Percentiles rank a stretch among this genome's conserved stretches.
These are phyloP conservation scores for Ophion obscuratus DNA, from an alignment of 2,888 invertebrate species.

Conservation along the genomic window DNA sequence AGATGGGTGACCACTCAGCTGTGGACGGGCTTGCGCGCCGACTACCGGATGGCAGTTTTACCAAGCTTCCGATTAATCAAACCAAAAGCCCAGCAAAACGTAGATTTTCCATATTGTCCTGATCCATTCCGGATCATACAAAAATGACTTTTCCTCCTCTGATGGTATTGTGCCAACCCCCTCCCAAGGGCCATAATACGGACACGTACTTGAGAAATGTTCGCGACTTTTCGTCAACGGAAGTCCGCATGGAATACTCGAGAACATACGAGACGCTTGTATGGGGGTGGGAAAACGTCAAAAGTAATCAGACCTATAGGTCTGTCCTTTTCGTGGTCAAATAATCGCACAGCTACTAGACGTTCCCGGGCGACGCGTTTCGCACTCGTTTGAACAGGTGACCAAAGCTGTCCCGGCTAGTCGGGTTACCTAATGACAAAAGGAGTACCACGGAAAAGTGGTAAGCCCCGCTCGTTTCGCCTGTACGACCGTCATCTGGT, in stretches of 20 bases:
- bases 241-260: background rate
- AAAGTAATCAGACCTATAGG: constrained; percentile 12
- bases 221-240: background rate
- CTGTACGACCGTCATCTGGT: constrained; percentile 39
- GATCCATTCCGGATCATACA: too few relatives aligned
- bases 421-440: constrained; percentile 53
- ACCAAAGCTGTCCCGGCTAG: constrained; percentile 31
- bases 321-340: constrained; percentile 23
- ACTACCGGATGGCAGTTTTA: too few relatives aligned
- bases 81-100: too few relatives aligned
- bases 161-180: too few relatives aligned
- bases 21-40: too few relatives aligned
- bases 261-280: constrained; percentile 1
- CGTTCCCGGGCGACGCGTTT: constrained; percentile 1
- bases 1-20: too few relatives aligned
- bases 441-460: constrained; percentile 53
- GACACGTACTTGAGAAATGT: too few relatives aligned
- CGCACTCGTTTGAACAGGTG: constrained; percentile 37
- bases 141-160: too few relatives aligned
- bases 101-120: too few relatives aligned
- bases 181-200: too few relatives aligned
- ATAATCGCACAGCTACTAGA: constrained; percentile 29
- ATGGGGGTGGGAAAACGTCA: background rate
- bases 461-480: constrained; percentile 46
- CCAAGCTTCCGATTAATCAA: too few relatives aligned